Evolutionary conservation across 2,797 vertebrate species (phyloP), one percentile per base, ranked within the genome.

Genomic region (Gymnocypris eckloni): DNA sequence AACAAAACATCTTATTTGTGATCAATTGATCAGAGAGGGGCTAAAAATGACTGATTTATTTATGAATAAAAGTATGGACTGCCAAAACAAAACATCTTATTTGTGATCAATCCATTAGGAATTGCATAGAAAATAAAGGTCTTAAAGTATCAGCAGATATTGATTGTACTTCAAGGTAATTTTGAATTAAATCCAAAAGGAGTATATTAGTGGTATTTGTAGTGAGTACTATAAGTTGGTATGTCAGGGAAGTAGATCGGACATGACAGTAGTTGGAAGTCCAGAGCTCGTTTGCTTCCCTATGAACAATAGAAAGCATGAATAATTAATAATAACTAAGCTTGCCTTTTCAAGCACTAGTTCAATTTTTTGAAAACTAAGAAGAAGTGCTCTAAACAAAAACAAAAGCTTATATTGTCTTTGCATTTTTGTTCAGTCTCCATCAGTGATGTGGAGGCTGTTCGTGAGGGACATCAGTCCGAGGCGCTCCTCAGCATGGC

Each of bases 381-480:
- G 73, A 37, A 54, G 50, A 43, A 61, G 11, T 12, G 6, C 37
- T 10, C 13, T 78, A 15, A 79, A 71, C 18, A 41, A 71, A n/a
- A 43, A n/a, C 18, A 2, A 50, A 77, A n/a, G 33, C 5, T 61
- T 59, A 6, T 67, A 67, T 67, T 67, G 15, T 67, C 33, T 13
- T 25, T 37, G 16, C 7, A 0, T 13, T 54, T 77, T 67, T 3
- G 50, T 77, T 64, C 78, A 99, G 98, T 99, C 93, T 98, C 97
- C 13, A 96, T 99, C 86, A 95, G 96, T 0, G 98, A 99, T 22
- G 96, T 99, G 91, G 98, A 99, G 92, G 96, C 93, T 0, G 95
- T 99, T 33, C 94, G 97, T 9, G 96, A 97, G 83, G 98, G 98
- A 13, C 96, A 97, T 73, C 96, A 99, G 91, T 99, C 98, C 0